Base-by-base conservation (phyloP, 2,888 invertebrate genomes). In the Drosophila aldrichi region DNA sequence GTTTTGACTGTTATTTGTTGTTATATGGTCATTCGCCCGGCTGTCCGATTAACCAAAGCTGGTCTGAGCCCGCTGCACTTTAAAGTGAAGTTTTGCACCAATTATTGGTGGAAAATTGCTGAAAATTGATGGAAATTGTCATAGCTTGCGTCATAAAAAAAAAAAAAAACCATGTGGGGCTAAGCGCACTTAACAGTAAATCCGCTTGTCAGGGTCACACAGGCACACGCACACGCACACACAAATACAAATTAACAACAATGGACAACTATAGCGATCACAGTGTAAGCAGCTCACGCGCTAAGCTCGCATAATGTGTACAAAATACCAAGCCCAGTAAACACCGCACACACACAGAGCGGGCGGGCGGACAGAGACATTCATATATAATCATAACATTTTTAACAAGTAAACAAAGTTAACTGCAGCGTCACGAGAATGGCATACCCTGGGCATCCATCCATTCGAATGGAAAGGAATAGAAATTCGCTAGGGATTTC, bases 1-100 rank as follows among this genome's bases (percentile, higher is more conserved):
- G 25, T 40, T 40, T 54, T 69, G 79, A 67, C 76, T 79, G 79
- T 67, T 70, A 69, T 76, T 85, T 82, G 68, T 72, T 81, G 82
- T 81, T 85, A 82, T 85, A 79, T 70, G 69, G 79, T 72, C 85
- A 79, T 85, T 82, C 81, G 65, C 70, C 66, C 67, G 66, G 36
- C 18, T 34, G 48, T 20, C 32, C 40, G 41, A 25, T 40, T 54
- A 29, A 40, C 38, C 40, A 40, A 54, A 54, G 54, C 54, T 8
- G 22, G 66, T 58, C 78, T 78, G 78, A 78, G 22, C 46, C 3
- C 16, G 51, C n/a, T 34, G 25, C 65, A 38, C 43, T 52, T 65
- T 52, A 52, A 65, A 46, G 14, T 20, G 20, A 25, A 51, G 64
- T 51, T 51, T 43, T 52, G 58, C 32, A 46, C 52, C 52, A 69